A percentile compares a stretch with the other conserved stretches of the same genome.
Conservation (phyloP, 1,140 invertebrate genomes). For the Papilio machaon region DNA sequence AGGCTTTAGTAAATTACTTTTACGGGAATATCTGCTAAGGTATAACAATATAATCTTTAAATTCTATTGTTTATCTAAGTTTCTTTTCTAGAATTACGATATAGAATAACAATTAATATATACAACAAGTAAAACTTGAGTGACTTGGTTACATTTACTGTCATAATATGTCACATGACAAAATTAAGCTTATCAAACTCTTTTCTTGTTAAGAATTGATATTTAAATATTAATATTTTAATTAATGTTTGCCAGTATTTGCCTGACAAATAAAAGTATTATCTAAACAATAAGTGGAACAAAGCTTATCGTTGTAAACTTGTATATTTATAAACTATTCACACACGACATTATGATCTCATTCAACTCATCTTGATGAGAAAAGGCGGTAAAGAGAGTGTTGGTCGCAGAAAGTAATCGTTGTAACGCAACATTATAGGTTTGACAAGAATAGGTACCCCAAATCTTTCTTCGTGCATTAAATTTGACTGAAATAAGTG, state of each 20-base stretch:
- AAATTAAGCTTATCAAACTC: neutral
- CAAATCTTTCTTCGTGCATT: too few relatives aligned
- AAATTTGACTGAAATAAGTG: too few relatives aligned
- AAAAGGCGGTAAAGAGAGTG: neutral
- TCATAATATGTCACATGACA: neutral
- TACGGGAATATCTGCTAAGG: neutral
- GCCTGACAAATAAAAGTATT: neutral
- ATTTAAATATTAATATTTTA: neutral
- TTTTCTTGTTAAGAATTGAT: neutral
- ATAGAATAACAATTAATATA: neutral
- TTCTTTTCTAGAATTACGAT: neutral
- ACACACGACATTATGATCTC: too few relatives aligned
- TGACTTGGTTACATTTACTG: neutral
- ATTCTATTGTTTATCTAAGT: neutral
- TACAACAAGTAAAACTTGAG: neutral
- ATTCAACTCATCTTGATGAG: neutral
- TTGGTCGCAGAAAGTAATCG: neutral
- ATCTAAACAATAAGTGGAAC: too few relatives aligned
- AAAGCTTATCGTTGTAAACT: too few relatives aligned
- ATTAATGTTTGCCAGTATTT: neutral
- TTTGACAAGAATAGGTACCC: too few relatives aligned
- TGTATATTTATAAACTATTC: too few relatives aligned
- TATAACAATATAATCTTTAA: neutral
- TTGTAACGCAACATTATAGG: too few relatives aligned
- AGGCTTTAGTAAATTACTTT: neutral